A percentile compares a stretch with the other conserved stretches of the same genome.
These are phyloP conservation scores for Dermatemys mawii DNA, from an alignment of 2,113 vertebrate genomes.

Conservation along the genomic window DNA sequence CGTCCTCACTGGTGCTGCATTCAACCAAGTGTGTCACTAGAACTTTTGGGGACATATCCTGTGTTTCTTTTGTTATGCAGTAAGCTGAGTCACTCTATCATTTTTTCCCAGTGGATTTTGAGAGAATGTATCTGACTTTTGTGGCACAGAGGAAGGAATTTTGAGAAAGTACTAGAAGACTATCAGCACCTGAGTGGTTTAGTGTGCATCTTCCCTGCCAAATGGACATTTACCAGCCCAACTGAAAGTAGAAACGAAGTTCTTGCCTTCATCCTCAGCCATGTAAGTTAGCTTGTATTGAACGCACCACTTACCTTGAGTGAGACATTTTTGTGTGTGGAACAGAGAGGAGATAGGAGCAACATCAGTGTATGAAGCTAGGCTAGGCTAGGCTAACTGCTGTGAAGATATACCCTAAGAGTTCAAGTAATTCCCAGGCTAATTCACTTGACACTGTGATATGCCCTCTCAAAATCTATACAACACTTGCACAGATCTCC, in stretches of 20 bases:
- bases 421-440: neutral
- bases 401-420: neutral
- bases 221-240: neutral
- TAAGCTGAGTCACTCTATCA: neutral
- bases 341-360: neutral
- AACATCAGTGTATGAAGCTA: neutral
- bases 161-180: neutral
- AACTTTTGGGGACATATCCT: neutral
- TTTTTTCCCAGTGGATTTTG: neutral
- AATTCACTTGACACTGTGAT: neutral
- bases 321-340: neutral
- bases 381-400: neutral
- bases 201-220: neutral
- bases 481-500: neutral
- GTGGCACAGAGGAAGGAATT: neutral
- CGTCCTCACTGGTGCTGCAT: neutral
- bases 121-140: neutral
- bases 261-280: neutral
- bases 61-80: neutral
- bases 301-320: neutral
- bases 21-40: neutral
- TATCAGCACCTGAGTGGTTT: neutral
- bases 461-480: neutral
- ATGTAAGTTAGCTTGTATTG: neutral
- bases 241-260: neutral